Conservation (phyloP, 2,113 vertebrate species). For the Psittacula cyanocephala region DNA sequence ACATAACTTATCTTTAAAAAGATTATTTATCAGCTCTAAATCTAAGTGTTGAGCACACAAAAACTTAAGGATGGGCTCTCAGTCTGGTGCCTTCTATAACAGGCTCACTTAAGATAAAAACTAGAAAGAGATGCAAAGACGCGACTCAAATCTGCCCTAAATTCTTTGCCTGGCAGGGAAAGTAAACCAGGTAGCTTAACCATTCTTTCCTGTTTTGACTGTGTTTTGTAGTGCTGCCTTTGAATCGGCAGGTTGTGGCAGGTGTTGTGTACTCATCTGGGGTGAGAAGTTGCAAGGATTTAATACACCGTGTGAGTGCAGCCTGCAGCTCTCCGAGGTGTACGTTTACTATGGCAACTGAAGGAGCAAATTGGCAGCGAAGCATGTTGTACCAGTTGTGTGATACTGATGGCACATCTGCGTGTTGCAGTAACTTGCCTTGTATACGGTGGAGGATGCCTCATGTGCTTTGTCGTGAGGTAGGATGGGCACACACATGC, state of each 20-base stretch:
- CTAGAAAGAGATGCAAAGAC: not conserved
- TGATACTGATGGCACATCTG: not conserved
- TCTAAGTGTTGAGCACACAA: not conserved
- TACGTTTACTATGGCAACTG: not conserved
- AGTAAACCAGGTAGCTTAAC: not conserved
- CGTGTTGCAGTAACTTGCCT: rapidly evolving
- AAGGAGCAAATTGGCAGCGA: not conserved
- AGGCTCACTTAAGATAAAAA: not conserved
- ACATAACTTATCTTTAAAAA: not conserved
- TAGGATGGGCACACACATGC: not conserved
- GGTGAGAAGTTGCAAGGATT: slow-evolving; percentile 16
- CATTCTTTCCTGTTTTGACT: not conserved
- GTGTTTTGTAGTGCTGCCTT: not conserved
- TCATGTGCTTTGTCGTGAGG: rapidly evolving
- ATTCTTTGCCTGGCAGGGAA: not conserved
- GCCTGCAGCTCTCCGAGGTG: not conserved
- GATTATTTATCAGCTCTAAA: not conserved
- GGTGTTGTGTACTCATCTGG: not conserved
- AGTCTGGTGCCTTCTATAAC: not conserved
- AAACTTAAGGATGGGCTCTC: not conserved
- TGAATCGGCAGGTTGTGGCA: not conserved
- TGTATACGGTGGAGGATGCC: not conserved
- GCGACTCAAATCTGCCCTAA: not conserved
- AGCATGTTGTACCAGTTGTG: not conserved
- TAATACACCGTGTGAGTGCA: not conserved